A percentile compares a stretch with the other conserved stretches of the same genome.
These are phyloP conservation scores for Platygyra sinensis DNA, from an alignment of 64 coral and sea anemone species.

Conservation along the genomic window DNA sequence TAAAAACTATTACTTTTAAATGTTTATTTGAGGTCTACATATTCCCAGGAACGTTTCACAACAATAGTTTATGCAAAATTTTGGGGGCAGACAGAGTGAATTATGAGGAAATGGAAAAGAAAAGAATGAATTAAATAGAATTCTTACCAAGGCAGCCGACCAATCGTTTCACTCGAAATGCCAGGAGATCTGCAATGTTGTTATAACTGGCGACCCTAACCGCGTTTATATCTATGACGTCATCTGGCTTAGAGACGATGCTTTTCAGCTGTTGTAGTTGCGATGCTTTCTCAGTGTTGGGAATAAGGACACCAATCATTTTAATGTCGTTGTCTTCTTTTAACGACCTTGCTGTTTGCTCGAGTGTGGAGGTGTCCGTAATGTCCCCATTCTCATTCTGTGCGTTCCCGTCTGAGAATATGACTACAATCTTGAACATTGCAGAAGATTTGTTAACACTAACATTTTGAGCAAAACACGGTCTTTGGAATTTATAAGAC, in stretches of 20 bases:
- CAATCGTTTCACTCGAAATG: constrained; percentile 1
- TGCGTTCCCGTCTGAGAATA: constrained; percentile 24
- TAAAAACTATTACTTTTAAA: too few species aligned
- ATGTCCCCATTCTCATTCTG: not conserved
- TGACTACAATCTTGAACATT: constrained; percentile 10
- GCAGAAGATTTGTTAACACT: not conserved
- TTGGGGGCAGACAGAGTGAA: too few species aligned
- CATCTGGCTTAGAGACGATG: constrained; percentile 16
- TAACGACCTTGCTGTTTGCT: not conserved
- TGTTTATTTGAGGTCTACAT: too few species aligned
- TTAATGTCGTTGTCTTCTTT: constrained; percentile 31
- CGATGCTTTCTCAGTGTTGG: not conserved
- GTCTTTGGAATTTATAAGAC: not conserved
- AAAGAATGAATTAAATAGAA: too few species aligned
- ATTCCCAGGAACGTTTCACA: too few species aligned
- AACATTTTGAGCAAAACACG: not conserved
- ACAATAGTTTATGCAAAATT: not conserved
- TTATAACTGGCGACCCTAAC: not conserved
- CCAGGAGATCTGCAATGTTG: constrained; percentile 7
- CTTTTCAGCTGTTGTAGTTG: constrained; percentile 49
- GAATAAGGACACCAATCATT: constrained; percentile 35
- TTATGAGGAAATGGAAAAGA: too few species aligned
- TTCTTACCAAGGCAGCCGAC: constrained; percentile 1
- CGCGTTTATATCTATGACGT: constrained; percentile 4
- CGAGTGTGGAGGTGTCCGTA: constrained; percentile 3